Conservation (phyloP, 2,888 invertebrate species). For the Drosophila phalerata region DNA sequence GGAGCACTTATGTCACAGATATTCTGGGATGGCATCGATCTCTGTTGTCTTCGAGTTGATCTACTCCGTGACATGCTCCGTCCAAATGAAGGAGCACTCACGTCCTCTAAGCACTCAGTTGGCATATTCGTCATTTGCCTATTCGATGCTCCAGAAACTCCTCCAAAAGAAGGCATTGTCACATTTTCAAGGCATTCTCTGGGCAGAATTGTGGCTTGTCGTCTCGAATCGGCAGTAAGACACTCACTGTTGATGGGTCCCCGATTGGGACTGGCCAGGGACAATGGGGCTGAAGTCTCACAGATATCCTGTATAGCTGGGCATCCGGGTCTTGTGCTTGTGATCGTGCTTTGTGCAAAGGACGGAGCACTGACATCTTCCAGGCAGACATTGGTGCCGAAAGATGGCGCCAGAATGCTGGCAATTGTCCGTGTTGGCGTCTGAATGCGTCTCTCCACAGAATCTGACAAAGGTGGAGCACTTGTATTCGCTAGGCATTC, state of each 20-base stretch:
- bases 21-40: constrained; percentile 3
- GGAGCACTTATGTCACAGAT: constrained; percentile 17
- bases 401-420: constrained; percentile 16
- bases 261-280: not conserved
- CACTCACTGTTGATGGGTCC: constrained; percentile 1
- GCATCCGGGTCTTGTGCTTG: not conserved
- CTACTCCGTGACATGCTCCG: not conserved
- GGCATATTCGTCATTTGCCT: constrained; percentile 1
- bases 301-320: constrained; percentile 5
- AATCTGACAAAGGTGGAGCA: constrained; percentile 9
- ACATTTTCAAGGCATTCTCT: constrained; percentile 24
- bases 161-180: constrained; percentile 15
- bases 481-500: constrained; percentile 29
- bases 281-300: constrained; percentile 9
- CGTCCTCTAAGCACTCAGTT: constrained; percentile 36
- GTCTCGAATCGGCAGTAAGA: not conserved
- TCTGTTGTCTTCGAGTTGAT: not conserved
- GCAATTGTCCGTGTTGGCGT: not conserved
- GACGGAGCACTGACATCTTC: constrained; percentile 40
- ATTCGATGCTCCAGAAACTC: constrained; percentile 2
- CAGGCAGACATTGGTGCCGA: constrained; percentile 23
- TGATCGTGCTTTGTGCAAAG: not conserved
- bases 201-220: not conserved
- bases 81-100: constrained; percentile 35
- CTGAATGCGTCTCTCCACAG: constrained; percentile 5